A percentile compares a stretch with the other conserved stretches of the same genome.
Conservation (phyloP, 2,888 invertebrate species). For the Pilophorus perplexus region DNA sequence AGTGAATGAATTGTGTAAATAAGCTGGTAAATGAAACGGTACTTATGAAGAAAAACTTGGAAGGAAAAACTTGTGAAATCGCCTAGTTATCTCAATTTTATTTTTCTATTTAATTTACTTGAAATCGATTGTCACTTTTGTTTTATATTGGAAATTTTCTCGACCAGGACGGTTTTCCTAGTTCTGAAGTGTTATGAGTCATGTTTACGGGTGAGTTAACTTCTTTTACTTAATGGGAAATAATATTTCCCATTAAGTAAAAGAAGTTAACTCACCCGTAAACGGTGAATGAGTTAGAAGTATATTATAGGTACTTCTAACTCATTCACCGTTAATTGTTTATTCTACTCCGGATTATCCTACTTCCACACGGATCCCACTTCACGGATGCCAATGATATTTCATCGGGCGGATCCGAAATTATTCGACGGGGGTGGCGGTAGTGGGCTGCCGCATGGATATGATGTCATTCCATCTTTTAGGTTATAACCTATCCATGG, state of each 20-base stretch:
- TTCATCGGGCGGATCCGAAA: too few relatives aligned
- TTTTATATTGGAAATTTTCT: conserved; percentile 21
- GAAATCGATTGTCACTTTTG: conserved; percentile 17
- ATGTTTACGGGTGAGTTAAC: conserved; percentile 31
- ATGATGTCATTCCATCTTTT: too few relatives aligned
- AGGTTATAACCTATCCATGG: too few relatives aligned
- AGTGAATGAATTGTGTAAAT: conserved; percentile 18
- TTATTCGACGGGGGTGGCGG: too few relatives aligned
- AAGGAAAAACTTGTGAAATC: conserved; percentile 10
- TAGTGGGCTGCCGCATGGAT: too few relatives aligned
- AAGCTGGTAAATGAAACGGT: conserved; percentile 4
- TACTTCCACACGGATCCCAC: too few relatives aligned
- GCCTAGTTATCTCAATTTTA: conserved; percentile 19
- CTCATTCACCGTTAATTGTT: too few relatives aligned
- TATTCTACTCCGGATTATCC: too few relatives aligned
- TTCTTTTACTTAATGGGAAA: conserved; percentile 29
- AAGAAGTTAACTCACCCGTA: conserved; percentile 30
- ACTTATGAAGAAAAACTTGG: neutral
- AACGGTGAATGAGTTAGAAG: too few relatives aligned
- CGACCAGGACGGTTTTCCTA: conserved; percentile 1
- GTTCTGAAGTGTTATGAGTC: conserved; percentile 25
- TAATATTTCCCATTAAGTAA: conserved; percentile 30
- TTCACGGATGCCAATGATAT: too few relatives aligned
- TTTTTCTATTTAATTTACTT: conserved; percentile 26
- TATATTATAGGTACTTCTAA: too few relatives aligned